These are phyloP conservation scores for Idaea straminata DNA, from an alignment of 2,888 invertebrate genomes.

Conservation along the genomic window DNA sequence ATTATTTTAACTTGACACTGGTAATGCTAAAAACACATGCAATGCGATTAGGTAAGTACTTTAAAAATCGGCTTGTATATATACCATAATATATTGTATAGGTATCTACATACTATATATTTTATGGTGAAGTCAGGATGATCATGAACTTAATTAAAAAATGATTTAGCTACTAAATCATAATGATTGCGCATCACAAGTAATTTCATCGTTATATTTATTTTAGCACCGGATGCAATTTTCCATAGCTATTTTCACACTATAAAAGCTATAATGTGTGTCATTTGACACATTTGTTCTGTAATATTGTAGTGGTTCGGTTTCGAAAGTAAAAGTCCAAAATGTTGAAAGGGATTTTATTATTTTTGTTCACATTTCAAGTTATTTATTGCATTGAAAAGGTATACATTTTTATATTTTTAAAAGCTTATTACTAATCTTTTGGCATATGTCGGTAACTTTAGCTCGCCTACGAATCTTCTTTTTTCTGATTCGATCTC, in stretches of 20 bases:
- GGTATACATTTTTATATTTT: conserved; percentile 10
- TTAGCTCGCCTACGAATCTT: too few species aligned
- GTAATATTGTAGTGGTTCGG: conserved; percentile 12
- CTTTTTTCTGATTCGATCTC: too few species aligned
- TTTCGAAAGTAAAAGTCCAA: conserved; percentile 12
- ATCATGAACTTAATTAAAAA: background rate
- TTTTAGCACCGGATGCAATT: conserved; percentile 19
- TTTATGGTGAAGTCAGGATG: background rate
- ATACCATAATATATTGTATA: too few species aligned
- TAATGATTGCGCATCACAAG: background rate
- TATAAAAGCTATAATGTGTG: conserved; percentile 40
- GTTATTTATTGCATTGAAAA: conserved; percentile 6
- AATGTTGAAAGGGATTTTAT: conserved; percentile 27
- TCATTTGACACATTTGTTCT: conserved; percentile 50
- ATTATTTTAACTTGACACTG: too few species aligned
- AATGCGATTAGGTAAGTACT: too few species aligned
- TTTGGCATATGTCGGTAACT: too few species aligned
- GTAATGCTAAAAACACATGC: too few species aligned
- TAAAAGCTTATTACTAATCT: too few species aligned
- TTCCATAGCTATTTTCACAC: conserved; percentile 26
- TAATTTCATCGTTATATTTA: background rate
- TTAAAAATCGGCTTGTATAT: too few species aligned
- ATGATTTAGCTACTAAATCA: background rate
- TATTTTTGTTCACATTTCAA: conserved; percentile 5
- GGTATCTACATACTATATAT: too few species aligned